Conservation (phyloP, 1,140 invertebrate genomes). For the Maniola jurtina region DNA sequence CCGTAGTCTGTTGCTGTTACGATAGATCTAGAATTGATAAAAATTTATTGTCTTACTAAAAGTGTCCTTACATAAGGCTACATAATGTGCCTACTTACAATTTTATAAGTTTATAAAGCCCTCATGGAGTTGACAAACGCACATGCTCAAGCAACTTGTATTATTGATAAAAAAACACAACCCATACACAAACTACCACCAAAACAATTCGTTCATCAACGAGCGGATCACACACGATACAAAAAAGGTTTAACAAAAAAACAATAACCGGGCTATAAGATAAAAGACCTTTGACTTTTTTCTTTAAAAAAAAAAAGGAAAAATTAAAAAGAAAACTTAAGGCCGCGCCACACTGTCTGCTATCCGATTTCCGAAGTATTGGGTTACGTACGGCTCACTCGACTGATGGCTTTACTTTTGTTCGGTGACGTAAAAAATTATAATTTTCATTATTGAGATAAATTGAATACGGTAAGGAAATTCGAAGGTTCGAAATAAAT, state of each 20-base stretch:
- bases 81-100: no score
- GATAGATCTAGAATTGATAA: no score
- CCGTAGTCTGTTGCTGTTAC: no score
- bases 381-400: slow-evolving; percentile 68
- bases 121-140: slow-evolving; percentile 36
- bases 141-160: slow-evolving; percentile 41
- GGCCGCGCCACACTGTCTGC: slow-evolving; percentile 76
- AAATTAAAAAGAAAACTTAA: slow-evolving; percentile 72
- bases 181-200: slow-evolving; percentile 51
- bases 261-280: slow-evolving; percentile 52
- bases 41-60: no score
- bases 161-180: slow-evolving; percentile 29
- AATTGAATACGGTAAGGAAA: slow-evolving; percentile 47
- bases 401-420: slow-evolving; percentile 65
- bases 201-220: slow-evolving; percentile 70
- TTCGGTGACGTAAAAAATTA: slow-evolving; percentile 66
- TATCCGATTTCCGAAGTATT: slow-evolving; percentile 75
- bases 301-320: slow-evolving; percentile 58
- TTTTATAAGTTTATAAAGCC: slow-evolving; percentile 11
- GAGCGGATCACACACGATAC: slow-evolving; percentile 68
- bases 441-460: slow-evolving; percentile 73
- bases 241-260: slow-evolving; percentile 57
- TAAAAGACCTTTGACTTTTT: slow-evolving; percentile 69
- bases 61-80: no score
- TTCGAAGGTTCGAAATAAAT: slow-evolving; percentile 34